Base-by-base conservation (phyloP, 1,140 invertebrate species). In the Eueides isabella region DNA sequence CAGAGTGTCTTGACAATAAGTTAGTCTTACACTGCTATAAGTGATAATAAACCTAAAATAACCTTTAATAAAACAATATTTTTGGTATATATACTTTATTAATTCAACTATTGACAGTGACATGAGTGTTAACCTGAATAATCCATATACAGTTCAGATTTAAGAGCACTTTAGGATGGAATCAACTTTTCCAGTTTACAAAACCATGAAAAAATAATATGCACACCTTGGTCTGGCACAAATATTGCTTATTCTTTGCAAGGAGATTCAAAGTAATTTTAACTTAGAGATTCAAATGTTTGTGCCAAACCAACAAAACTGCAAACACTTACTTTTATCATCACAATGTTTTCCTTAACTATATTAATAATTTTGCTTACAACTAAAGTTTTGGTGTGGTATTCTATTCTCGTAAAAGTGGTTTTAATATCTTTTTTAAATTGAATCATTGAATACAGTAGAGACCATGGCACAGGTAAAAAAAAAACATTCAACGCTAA, bases 131-230 rank as follows among this genome's bases (percentile, higher is more conserved):
- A 78, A 79, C 70, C 81, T 78, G 75, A 89, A 88, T 85, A 84
- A 85, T 87, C 74, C 77, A 78, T 85, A 90, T 87, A 88, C 89
- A 91, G 84, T 84, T 87, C 81, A 87, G 84, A 85, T 87, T 89
- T 90, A 92, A 92, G 89, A 91, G 90, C 90, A 92, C 89, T 91
- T 92, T 82, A 89, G 90, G 90, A 92, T 92, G 90, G 90, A 92
- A 92, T 92, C 85, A 90, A 83, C 85, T 85, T 91, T 86, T 72
- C 79, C 80, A 83, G 83, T 84, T 87, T 86, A 89, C 81, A 81
- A 85, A 80, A 85, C 81, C 80, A 82, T 81, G 74, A 76, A 78
- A 83, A 84, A 83, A 76, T 73, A 83, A 82, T 85, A 84, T 82
- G 81, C 84, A 68, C 79, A 82, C 76, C 80, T 38, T 86, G 85